Conservation (phyloP, 2,113 vertebrate species). For the Melanotaenia duboulayi region DNA sequence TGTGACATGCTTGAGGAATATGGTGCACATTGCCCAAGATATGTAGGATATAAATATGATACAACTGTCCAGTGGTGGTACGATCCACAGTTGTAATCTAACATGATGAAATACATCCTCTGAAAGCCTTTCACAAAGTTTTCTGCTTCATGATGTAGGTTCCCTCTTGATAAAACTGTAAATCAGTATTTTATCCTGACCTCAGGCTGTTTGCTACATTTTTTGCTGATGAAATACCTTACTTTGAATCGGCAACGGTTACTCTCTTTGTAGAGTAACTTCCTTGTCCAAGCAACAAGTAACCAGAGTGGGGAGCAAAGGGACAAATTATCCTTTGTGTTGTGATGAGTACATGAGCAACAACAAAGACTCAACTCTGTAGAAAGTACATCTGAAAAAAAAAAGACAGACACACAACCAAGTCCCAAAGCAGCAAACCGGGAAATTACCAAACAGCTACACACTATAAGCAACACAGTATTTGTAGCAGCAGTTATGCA, state of each 20-base stretch:
- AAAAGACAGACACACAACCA: conserved; percentile 54
- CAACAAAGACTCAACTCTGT: conserved; percentile 69
- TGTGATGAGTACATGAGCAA: conserved; percentile 69
- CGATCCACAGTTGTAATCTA: conserved; percentile 57
- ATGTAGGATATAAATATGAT: conserved; percentile 58
- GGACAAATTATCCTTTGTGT: conserved; percentile 74
- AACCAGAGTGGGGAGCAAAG: conserved; percentile 66
- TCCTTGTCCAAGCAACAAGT: conserved; percentile 67
- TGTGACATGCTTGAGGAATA: conserved; percentile 41
- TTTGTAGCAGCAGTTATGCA: conserved; percentile 61
- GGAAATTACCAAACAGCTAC: conserved; percentile 55
- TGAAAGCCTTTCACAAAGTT: conserved; percentile 70
- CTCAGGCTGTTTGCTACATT: conserved; percentile 76
- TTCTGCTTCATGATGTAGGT: conserved; percentile 60
- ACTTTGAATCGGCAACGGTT: conserved; percentile 72
- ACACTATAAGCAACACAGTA: conserved; percentile 21
- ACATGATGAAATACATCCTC: conserved; percentile 75
- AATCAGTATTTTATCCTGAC: conserved; percentile 76
- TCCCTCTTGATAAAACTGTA: conserved; percentile 67
- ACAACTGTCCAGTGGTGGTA: conserved; percentile 49
- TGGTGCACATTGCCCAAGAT: conserved; percentile 27
- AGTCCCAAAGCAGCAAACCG: conserved; percentile 55
- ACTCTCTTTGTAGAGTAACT: conserved; percentile 73
- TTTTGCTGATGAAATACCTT: conserved; percentile 78
- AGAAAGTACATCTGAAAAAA: conserved; percentile 64